These are phyloP conservation scores for Staurois parvus DNA, from an alignment of 2,797 vertebrate genomes.

Conservation along the genomic window DNA sequence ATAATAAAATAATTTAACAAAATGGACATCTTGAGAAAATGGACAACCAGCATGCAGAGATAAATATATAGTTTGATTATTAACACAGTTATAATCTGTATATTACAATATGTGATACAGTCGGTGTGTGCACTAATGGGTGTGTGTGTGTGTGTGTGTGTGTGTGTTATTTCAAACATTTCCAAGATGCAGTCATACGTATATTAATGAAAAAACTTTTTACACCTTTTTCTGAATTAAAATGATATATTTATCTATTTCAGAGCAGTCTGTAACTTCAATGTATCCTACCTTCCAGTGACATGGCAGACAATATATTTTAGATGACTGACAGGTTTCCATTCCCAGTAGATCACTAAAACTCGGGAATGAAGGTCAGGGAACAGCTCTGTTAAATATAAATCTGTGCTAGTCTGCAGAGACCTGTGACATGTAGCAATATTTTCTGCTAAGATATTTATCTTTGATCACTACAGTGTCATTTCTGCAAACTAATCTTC, in stretches of 20 bases:
- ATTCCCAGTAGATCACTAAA: conserved; percentile 38
- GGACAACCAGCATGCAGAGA: too few species aligned
- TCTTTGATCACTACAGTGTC: conserved; percentile 38
- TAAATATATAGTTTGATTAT: too few species aligned
- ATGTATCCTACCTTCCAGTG: conserved; percentile 1
- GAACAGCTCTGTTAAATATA: conserved; percentile 32
- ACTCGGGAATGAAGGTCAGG: conserved; percentile 23
- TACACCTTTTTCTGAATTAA: background rate
- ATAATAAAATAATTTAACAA: too few species aligned
- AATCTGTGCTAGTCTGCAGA: conserved; percentile 16
- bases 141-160: too few species aligned
- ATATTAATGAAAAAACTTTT: too few species aligned
- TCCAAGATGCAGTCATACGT: too few species aligned
- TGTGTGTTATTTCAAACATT: too few species aligned
- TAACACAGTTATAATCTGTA: too few species aligned
- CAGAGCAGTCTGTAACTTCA: background rate
- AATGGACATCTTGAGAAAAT: too few species aligned
- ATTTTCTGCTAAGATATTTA: conserved; percentile 28
- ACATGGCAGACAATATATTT: conserved; percentile 25
- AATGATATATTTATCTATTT: conserved; percentile 12
- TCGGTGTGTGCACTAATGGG: too few species aligned
- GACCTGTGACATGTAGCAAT: conserved; percentile 22
- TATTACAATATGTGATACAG: too few species aligned
- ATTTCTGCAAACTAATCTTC: conserved; percentile 25
- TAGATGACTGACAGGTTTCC: conserved; percentile 16